Evolutionary conservation across 2,113 vertebrate genomes (phyloP), one percentile per base, ranked within the genome.

Genomic region (Rostratula benghalensis): DNA sequence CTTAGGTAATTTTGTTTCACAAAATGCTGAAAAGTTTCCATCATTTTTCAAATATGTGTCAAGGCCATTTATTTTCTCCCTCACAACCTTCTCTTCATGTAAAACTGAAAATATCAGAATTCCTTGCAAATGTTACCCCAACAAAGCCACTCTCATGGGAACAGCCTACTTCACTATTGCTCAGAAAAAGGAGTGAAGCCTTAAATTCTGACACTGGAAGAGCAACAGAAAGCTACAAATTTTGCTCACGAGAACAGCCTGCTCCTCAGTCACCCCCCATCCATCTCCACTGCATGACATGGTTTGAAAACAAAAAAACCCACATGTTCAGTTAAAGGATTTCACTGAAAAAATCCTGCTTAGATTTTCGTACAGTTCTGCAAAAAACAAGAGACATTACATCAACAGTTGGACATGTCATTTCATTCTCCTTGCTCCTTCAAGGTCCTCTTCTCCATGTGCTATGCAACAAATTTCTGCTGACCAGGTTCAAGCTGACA

Each of bases 121-220:
- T 91, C 88, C 60, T 93, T 94, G 68, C 74, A 81, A 93, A 60
- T 28, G 53, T 30, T 94, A 65, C 48, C 89, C 81, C 87, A 87
- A 73, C 77, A 46, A 25, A 43, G 31, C 5, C 30, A 87, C 83
- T 89, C 89, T 89, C 86, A 37, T 17, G 57, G 73, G 86, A 95
- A 81, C 80, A 84, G 75, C 76, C 68, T 50, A n/a, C 63, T 71
- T 70, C n/a, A 46, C 33, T 88, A 81, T 67, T 16, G 4, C 83
- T 77, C 68, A 80, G 75, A 37, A 71, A 87, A 87, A 73, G 39
- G 46, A 93, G 39, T 5, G 16, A 90, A 0, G 4, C 71, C 78
- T 77, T 80, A n/a, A 94, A 83, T 41, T 73, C 70, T 57, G 75
- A 89, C 63, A 83, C 67, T 43, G n/a, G 31, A 83, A 83, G 59